Conservation (phyloP, 2,888 invertebrate species). For the Camptogramma bilineatum region DNA sequence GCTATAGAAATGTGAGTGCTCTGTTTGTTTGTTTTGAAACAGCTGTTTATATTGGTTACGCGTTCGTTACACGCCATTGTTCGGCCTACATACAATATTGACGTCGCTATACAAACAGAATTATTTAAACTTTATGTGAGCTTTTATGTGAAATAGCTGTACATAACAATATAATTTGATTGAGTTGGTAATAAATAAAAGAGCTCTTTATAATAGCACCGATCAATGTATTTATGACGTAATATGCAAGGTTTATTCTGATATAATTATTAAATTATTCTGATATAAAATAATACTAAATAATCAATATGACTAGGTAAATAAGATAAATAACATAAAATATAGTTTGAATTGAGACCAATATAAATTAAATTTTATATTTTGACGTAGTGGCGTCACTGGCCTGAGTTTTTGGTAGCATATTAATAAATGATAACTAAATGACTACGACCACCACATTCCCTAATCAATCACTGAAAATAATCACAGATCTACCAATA, state of each 20-base stretch:
- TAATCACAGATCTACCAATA: not conserved
- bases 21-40: constrained; percentile 35
- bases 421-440: not conserved
- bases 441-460: not conserved
- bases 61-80: constrained; percentile 39
- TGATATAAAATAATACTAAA: too few relatives aligned
- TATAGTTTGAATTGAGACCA: too few relatives aligned
- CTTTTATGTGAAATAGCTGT: constrained; percentile 16
- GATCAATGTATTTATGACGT: not conserved
- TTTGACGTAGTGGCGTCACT: too few relatives aligned
- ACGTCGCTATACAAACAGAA: constrained; percentile 29
- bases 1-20: constrained; percentile 48
- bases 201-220: not conserved
- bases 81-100: constrained; percentile 36
- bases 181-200: constrained; percentile 11
- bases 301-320: too few relatives aligned
- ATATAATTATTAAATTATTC: too few relatives aligned
- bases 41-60: constrained; percentile 39
- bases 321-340: too few relatives aligned
- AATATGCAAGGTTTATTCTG: too few relatives aligned
- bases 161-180: constrained; percentile 9
- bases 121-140: constrained; percentile 40
- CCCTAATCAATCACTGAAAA: not conserved
- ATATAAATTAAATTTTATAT: too few relatives aligned
- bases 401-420: too few relatives aligned